Conservation (phyloP, 2,113 vertebrate species). For the Tyrannus savana region DNA sequence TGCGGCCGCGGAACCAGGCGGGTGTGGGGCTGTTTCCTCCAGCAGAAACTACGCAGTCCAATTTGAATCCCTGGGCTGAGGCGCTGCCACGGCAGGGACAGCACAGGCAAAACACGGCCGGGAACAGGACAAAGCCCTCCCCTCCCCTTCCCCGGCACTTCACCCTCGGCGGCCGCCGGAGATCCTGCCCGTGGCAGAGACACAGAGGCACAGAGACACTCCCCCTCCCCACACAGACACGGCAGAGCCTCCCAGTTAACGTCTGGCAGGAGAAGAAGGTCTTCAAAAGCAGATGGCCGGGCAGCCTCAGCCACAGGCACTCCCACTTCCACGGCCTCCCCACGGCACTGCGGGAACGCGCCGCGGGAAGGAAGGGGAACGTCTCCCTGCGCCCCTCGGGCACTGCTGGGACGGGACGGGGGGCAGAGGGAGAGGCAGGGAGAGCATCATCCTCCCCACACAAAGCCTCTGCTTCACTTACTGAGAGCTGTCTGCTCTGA, state of each 20-base stretch:
- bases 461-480: accelerated
- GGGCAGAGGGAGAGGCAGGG: not conserved
- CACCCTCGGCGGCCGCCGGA: not conserved
- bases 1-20: not conserved
- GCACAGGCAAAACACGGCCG: not conserved
- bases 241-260: not conserved
- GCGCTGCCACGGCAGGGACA: not conserved
- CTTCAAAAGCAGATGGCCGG: not conserved
- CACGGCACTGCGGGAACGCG: accelerated
- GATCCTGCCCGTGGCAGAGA: not conserved
- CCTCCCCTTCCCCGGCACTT: not conserved
- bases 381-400: accelerated
- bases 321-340: not conserved
- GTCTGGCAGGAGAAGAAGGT: not conserved
- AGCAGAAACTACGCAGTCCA: not conserved
- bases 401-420: not conserved
- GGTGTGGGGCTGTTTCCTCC: not conserved
- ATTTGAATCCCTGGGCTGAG: not conserved
- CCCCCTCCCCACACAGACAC: not conserved
- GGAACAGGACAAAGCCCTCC: not conserved
- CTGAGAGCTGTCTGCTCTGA: accelerated
- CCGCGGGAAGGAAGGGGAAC: accelerated
- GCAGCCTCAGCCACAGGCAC: not conserved
- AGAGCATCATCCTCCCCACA: not conserved
- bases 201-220: not conserved